Base-by-base conservation (phyloP, 2,888 invertebrate genomes). In the Drosophila macrospina region DNA sequence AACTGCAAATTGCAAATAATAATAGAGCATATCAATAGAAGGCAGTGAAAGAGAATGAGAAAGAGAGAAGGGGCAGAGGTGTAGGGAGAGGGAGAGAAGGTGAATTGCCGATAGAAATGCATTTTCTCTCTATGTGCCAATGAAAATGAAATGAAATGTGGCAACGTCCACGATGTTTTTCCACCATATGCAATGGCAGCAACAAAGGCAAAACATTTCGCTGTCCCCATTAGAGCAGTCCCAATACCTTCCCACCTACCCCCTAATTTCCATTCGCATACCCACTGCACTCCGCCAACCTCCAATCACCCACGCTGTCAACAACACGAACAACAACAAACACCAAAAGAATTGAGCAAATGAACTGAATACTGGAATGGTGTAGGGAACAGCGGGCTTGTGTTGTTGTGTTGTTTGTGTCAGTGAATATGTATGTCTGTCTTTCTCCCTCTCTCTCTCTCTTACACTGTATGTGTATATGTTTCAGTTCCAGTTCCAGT, bases 131-230 rank as follows among this genome's bases (percentile, higher is more conserved):
- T 41, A 37, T 44, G 62, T 59, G 60, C 69, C 68, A 79, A 78
- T 77, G 78, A 77, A 78, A 78, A 80, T 68, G 74, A 78, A 78
- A 80, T 68, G 74, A 78, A 80, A 78, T 73, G 70, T 62, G 62
- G 41, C 51, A 54, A 70, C 39, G 54, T 64, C 59, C 67, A 55
- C 68, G 39, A 50, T 42, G 57, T 78, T 78, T 74, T 78, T 74
- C 62, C 63, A 75, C 59, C 63, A 75, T 69, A 65, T 69, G 70
- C 52, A 74, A 74, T 37, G 42, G n/a, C 54, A 76, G 54, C 57
- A 78, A 61, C 52, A 74, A 74, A 32, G 30, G n/a, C 54, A 75
- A 61, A 50, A 76, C 75, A 76, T 76, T 76, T 78, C 62, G 74
- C 66, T 74, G 76, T 63, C 47, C 78, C 76, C 76, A 76, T 78